These are phyloP conservation scores for Eurystomus glaucurus DNA, from an alignment of 2,797 vertebrate genomes.

Conservation along the genomic window DNA sequence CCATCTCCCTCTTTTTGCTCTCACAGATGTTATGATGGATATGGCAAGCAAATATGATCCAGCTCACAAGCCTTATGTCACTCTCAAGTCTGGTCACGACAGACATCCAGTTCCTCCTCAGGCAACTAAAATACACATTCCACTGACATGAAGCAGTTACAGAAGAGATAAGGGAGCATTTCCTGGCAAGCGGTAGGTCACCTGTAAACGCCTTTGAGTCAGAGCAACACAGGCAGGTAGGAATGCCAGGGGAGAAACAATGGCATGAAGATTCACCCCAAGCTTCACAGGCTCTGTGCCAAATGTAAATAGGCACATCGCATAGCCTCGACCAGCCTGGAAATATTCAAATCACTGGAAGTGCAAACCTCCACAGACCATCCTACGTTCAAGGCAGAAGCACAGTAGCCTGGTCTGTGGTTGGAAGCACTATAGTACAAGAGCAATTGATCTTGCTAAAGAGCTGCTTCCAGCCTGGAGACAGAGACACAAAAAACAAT, in stretches of 20 bases:
- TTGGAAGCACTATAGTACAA: background rate
- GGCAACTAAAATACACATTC: constrained; percentile 30
- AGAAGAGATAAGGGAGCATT: constrained; percentile 6
- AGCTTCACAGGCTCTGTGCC: background rate
- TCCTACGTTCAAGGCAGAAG: background rate
- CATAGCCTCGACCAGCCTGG: background rate
- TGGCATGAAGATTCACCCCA: background rate
- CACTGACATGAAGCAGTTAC: background rate
- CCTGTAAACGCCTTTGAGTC: background rate
- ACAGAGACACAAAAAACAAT: fast-evolving
- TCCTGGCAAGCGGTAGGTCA: background rate
- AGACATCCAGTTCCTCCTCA: background rate
- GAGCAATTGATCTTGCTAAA: background rate
- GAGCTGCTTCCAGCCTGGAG: background rate
- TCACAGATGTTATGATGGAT: background rate
- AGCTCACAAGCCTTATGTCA: background rate
- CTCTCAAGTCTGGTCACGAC: background rate
- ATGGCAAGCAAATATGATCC: background rate
- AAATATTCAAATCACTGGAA: background rate
- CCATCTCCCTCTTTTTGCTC: background rate
- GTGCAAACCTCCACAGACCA: background rate
- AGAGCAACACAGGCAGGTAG: background rate
- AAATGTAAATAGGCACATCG: background rate
- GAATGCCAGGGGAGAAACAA: constrained; percentile 12
- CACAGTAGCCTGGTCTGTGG: background rate